phyloP scores from a whole-genome alignment of 2,797 vertebrate species.

The Silurus lanzhouensis region DNA sequence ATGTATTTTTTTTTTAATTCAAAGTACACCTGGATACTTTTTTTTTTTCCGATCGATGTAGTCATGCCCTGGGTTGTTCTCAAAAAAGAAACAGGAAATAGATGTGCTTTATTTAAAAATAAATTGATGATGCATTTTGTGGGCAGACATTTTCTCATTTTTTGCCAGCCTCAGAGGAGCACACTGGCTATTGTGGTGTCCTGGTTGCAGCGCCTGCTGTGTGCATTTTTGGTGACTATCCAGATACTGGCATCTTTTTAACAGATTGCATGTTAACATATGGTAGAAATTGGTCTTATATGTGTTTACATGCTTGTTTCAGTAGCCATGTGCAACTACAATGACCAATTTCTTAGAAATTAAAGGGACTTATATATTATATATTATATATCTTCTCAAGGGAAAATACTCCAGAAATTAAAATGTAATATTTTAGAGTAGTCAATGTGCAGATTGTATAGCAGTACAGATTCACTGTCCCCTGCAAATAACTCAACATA shows the following conservation, averaged over 20 bases:
- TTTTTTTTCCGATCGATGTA: neutral
- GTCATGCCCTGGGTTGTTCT: neutral
- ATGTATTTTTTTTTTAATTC: neutral
- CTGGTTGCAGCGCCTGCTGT: neutral
- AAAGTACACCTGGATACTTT: neutral
- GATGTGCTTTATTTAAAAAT: neutral
- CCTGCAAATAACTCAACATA: no score
- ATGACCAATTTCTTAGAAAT: neutral
- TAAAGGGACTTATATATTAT: neutral
- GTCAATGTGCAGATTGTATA: no score
- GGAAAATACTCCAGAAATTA: no score
- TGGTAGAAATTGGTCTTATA: neutral
- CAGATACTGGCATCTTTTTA: neutral
- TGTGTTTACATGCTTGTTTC: neutral
- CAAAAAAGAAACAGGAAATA: neutral
- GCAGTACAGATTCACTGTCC: no score
- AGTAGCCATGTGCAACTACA: neutral
- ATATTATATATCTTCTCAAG: neutral
- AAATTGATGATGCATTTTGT: neutral
- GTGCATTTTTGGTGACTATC: neutral
- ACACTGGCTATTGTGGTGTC: neutral
- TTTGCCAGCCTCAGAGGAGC: neutral
- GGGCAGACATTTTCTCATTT: neutral
- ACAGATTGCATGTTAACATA: neutral
- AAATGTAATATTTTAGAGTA: no score